A percentile compares a stretch with the other conserved stretches of the same genome.
phyloP scores from a whole-genome alignment of 2,113 vertebrate genomes.

The Hymenochirus boettgeri region DNA sequence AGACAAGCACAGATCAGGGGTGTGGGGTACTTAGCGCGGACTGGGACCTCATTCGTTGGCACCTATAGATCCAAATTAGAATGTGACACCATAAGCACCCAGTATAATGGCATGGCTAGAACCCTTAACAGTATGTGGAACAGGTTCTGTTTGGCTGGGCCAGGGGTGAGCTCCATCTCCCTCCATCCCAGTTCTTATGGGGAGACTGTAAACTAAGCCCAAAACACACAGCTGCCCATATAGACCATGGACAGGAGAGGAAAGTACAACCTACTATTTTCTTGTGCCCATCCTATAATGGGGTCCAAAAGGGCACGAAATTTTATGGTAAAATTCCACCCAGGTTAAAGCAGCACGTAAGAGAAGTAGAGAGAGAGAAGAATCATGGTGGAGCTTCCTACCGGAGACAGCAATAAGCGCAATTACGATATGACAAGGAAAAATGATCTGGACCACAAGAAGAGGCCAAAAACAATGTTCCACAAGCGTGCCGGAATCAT shows the following conservation, averaged over 20 bases:
- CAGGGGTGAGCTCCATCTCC: too few species aligned
- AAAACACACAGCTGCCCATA: slow-evolving; percentile 71
- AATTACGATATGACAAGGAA: slow-evolving; percentile 72
- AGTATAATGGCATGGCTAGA: too few species aligned
- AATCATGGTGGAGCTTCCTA: slow-evolving; percentile 64
- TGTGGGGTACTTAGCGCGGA: too few species aligned
- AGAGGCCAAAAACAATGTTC: slow-evolving; percentile 84
- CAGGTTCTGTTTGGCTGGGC: too few species aligned
- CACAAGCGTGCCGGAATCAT: slow-evolving; percentile 66
- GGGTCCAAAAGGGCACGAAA: slow-evolving; percentile 80
- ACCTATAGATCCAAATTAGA: too few species aligned
- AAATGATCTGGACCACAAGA: slow-evolving; percentile 79
- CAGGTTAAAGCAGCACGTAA: slow-evolving; percentile 79
- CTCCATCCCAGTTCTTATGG: too few species aligned
- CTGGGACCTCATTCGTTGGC: too few species aligned
- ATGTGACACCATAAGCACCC: too few species aligned
- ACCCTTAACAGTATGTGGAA: too few species aligned
- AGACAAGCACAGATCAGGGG: too few species aligned
- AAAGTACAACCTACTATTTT: slow-evolving; percentile 80
- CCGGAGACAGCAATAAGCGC: slow-evolving; percentile 75
- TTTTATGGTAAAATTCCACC: slow-evolving; percentile 83
- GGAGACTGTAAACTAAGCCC: slow-evolving; percentile 60
- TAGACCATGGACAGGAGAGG: slow-evolving; percentile 70
- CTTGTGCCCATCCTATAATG: slow-evolving; percentile 76
- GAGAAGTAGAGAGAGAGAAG: slow-evolving; percentile 82